Evolutionary conservation across 2,797 vertebrate genomes (phyloP).

Genomic region (Semotilus atromaculatus): DNA sequence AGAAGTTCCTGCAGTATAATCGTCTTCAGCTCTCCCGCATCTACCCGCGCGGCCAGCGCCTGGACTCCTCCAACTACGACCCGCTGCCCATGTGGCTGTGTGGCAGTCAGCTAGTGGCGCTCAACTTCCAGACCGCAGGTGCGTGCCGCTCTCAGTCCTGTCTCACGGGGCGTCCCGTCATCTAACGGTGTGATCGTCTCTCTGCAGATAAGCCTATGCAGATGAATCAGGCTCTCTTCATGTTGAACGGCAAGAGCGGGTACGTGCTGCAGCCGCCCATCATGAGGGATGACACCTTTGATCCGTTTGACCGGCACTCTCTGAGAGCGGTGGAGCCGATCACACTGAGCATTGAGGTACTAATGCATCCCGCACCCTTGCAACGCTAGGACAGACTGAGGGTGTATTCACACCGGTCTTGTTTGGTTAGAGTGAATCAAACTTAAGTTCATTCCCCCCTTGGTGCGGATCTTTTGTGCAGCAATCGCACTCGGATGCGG

Average conservation of each 20-base stretch:
- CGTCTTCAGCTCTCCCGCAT: slow-evolving; percentile 96
- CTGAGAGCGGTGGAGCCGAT: slow-evolving; percentile 84
- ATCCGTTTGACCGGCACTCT: slow-evolving; percentile 92
- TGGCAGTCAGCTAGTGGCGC: slow-evolving; percentile 95
- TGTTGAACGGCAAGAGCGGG: slow-evolving; percentile 90
- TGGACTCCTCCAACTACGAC: slow-evolving; percentile 99
- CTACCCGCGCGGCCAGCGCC: slow-evolving; percentile 96
- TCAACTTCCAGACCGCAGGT: slow-evolving; percentile 99
- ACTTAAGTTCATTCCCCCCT: too few species aligned
- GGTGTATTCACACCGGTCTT: too few species aligned
- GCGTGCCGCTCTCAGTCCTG: not conserved
- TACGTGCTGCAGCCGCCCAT: slow-evolving; percentile 91
- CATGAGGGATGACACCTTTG: slow-evolving; percentile 95
- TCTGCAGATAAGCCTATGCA: slow-evolving; percentile 97
- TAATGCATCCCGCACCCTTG: not conserved
- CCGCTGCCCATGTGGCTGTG: slow-evolving; percentile 99
- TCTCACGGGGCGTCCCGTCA: too few species aligned
- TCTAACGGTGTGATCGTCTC: not conserved
- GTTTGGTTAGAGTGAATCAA: too few species aligned
- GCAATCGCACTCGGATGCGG: too few species aligned
- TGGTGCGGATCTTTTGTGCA: too few species aligned
- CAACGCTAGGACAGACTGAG: not conserved
- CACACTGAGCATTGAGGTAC: slow-evolving; percentile 89
- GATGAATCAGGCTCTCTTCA: slow-evolving; percentile 98
- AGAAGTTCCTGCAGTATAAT: slow-evolving; percentile 98